Evolutionary conservation across 2,797 vertebrate species (phyloP).

Genomic region (Oreonectes daqikongensis): DNA sequence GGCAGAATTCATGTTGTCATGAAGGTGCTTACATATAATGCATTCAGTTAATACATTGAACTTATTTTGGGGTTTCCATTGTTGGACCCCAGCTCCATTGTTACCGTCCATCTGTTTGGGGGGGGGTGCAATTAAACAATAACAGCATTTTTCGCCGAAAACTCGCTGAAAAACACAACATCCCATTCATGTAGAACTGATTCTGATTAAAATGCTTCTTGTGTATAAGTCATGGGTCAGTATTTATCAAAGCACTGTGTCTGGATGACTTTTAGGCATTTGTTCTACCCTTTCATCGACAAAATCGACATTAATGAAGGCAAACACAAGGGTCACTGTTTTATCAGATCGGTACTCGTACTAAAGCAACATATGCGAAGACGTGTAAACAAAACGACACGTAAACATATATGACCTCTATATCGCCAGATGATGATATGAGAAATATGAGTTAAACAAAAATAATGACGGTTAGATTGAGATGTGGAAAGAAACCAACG

Average conservation of each 20-base stretch:
- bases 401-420: not conserved
- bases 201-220: not conserved
- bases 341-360: not conserved
- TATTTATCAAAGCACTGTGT: constrained; percentile 11
- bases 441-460: not conserved
- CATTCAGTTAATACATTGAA: not conserved
- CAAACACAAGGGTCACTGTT: not conserved
- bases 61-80: constrained; percentile 25
- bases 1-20: constrained; percentile 9
- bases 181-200: not conserved
- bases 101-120: constrained; percentile 34
- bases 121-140: constrained; percentile 32
- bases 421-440: not conserved
- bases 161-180: not conserved
- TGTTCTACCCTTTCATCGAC: not conserved
- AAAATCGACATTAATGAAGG: not conserved
- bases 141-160: not conserved
- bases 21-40: not conserved
- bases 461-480: not conserved
- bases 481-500: not conserved
- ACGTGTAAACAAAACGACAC: not conserved
- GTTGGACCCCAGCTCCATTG: constrained; percentile 33
- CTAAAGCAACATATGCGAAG: not conserved
- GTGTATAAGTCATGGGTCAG: not conserved
- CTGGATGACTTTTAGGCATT: not conserved